Base-by-base conservation (phyloP, 2,797 vertebrate species). In the Sarcoramphus papa region DNA sequence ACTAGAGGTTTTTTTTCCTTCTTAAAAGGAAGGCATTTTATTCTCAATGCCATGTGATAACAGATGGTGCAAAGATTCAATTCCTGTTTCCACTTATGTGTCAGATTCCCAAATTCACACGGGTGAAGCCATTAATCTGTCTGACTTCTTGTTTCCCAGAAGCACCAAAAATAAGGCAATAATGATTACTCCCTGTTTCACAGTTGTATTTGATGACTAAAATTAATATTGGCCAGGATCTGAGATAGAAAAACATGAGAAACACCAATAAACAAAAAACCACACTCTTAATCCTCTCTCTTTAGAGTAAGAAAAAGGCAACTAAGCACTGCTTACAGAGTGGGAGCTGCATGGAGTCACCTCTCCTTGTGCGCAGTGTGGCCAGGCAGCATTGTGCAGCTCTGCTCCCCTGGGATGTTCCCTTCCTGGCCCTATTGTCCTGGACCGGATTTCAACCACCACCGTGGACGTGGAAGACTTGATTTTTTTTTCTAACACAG, bases 381-480 rank as follows among this genome's bases (percentile, higher is more conserved):
- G 68, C 12, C 67, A 67, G 30, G 73, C 60, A 72, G 85, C 23
- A 24, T 27, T 93, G 74, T 70, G 77, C 74, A 65, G 72, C 51
- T 85, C 73, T 51, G 53, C 62, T 95, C 93, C 82, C 78, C 27
- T 27, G 94, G 72, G 88, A 96, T 10, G 0, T 45, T 88, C 56
- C 48, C 65, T 95, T 94, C 94, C 95, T 64, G 75, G 33, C 48
- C 83, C 51, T 88, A 92, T 90, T 95, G 93, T 94, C 64, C 75
- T 41, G 54, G 10, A 51, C 91, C 13, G 28, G 78, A 93, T 94
- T 62, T 80, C 68, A 88, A 14, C 75, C 41, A 54, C 50, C 25
- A 68, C 57, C 0, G 0, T 65, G 65, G 53, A 78, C 1, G 1
- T 64, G 75, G 45, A 87, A 78, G 60, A 68, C n/a, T 18, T 21